phyloP scores from a whole-genome alignment of 2,888 invertebrate genomes.

The Meteorus cinctellus region DNA sequence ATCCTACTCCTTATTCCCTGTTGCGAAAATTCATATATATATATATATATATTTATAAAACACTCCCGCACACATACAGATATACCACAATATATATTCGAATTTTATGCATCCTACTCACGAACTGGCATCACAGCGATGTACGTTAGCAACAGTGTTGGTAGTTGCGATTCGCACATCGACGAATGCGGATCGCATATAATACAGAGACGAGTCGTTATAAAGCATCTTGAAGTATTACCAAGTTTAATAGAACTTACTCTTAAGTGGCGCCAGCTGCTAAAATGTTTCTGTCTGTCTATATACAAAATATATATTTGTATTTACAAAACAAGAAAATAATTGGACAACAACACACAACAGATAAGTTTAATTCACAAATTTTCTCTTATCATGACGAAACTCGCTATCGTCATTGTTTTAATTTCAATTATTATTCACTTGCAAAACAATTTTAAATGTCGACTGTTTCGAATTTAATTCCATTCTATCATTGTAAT shows the following conservation, averaged over 20 bases:
- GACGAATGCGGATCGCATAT: neutral
- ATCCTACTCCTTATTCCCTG: neutral
- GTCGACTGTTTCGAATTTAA: too few relatives aligned
- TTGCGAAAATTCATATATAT: neutral
- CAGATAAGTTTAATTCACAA: neutral
- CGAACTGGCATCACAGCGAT: neutral
- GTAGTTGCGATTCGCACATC: conserved; percentile 24
- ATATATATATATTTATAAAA: neutral
- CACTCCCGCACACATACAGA: neutral
- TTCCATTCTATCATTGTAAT: too few relatives aligned
- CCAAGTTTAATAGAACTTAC: neutral
- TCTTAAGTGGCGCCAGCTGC: neutral
- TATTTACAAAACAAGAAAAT: neutral
- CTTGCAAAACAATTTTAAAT: too few relatives aligned
- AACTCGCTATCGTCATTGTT: neutral
- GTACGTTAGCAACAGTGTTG: conserved; percentile 1
- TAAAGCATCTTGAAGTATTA: neutral
- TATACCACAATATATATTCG: neutral
- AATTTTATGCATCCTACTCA: conserved; percentile 6
- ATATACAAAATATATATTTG: neutral
- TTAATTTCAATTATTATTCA: too few relatives aligned
- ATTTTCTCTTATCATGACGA: neutral
- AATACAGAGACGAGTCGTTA: neutral
- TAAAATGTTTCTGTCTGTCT: neutral
- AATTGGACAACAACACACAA: neutral